Percentiles rank a stretch among this genome's conserved stretches.
Evolutionary conservation across 2,797 vertebrate genomes (phyloP).

Genomic region (Lacerta agilis): DNA sequence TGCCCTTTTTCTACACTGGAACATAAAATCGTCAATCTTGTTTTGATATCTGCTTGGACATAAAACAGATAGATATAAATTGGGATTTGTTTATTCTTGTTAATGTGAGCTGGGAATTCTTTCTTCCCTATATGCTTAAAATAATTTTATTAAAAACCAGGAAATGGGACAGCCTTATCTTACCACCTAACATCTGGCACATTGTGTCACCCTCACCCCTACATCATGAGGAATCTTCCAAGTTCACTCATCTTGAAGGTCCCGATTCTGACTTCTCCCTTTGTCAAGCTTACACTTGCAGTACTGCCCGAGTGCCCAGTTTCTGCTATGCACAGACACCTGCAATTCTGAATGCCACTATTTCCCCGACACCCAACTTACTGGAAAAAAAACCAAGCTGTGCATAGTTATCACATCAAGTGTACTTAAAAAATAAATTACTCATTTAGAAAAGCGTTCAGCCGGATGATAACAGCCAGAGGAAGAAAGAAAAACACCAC

Average conservation of each 20-base stretch:
- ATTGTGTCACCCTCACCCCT: no score
- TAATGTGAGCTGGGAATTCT: no score
- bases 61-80: no score
- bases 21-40: no score
- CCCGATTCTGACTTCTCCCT: neutral
- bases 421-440: constrained; percentile 75
- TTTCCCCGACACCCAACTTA: neutral
- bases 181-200: neutral
- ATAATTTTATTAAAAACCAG: no score
- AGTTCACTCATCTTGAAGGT: neutral
- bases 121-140: no score
- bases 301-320: neutral
- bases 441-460: constrained; percentile 83
- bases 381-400: constrained; percentile 42
- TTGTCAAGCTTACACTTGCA: no score
- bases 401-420: constrained; percentile 64
- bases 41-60: no score
- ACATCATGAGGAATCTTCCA: neutral
- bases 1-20: no score
- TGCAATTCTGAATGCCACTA: neutral
- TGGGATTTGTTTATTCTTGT: no score
- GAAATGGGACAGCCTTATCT: no score
- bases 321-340: neutral
- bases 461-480: constrained; percentile 77
- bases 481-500: constrained; percentile 71